Evolutionary conservation across 2,888 invertebrate species (phyloP).

Genomic region (Carcina quercana): DNA sequence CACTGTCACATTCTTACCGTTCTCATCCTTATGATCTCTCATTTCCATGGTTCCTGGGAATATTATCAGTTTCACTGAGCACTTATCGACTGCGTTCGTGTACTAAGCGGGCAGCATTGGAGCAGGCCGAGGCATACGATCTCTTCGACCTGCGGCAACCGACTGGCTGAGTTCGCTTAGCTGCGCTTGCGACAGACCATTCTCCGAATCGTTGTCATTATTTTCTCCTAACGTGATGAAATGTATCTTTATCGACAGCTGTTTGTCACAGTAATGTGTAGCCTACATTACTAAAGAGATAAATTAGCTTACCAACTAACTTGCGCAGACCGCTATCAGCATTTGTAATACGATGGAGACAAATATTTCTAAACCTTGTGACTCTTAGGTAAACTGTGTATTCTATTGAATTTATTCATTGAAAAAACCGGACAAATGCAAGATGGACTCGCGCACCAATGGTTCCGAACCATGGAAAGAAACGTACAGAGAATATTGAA

Average conservation of each 20-base stretch:
- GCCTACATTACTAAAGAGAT: too few species aligned
- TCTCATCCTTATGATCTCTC: conserved; percentile 27
- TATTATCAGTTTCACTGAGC: neutral
- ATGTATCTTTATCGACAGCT: conserved; percentile 6
- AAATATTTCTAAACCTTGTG: too few species aligned
- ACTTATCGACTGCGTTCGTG: neutral
- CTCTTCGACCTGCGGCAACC: neutral
- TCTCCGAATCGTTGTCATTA: conserved; percentile 9
- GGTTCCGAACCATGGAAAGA: too few species aligned
- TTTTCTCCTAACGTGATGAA: conserved; percentile 21
- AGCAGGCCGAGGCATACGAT: neutral
- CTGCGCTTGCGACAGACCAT: conserved; percentile 20
- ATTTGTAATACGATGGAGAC: too few species aligned
- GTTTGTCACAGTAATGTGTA: too few species aligned
- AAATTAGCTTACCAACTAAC: too few species aligned
- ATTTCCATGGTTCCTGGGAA: conserved; percentile 31
- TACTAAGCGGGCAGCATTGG: neutral
- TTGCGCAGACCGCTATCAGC: too few species aligned
- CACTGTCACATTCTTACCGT: conserved; percentile 44
- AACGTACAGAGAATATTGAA: too few species aligned
- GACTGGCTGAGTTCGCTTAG: neutral
- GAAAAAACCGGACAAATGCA: too few species aligned
- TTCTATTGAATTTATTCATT: too few species aligned
- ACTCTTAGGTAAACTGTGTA: too few species aligned
- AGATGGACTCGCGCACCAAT: too few species aligned